phyloP scores from a whole-genome alignment of 64 coral and sea anemone species.

The Acropora tenuis region DNA sequence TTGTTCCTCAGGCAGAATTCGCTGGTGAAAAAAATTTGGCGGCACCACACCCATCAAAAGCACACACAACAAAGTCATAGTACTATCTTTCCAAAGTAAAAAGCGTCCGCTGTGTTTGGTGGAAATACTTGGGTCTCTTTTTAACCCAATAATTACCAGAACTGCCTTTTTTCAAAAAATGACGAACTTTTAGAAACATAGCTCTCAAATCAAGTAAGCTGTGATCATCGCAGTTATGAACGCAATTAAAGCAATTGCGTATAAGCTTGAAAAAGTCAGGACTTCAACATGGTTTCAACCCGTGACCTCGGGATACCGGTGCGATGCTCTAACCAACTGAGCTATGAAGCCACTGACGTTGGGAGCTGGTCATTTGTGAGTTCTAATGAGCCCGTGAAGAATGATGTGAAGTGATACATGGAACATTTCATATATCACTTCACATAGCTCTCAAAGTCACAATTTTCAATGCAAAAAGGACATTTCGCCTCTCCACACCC shows the following conservation, averaged over 20 bases:
- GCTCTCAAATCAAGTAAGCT: too few species aligned
- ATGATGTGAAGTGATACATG: too few species aligned
- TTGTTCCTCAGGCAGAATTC: constrained; percentile 19
- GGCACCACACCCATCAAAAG: background rate
- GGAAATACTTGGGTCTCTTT: constrained; percentile 6
- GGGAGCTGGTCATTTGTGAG: too few species aligned
- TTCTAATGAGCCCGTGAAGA: too few species aligned
- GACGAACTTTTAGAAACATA: constrained; percentile 28
- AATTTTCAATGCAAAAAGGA: background rate
- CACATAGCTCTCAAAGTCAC: constrained; percentile 39
- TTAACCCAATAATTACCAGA: constrained; percentile 5
- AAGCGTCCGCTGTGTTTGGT: constrained; percentile 24
- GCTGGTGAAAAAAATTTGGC: background rate
- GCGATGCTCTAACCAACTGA: too few species aligned
- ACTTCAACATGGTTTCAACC: too few species aligned
- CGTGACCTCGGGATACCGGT: too few species aligned
- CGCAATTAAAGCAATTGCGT: too few species aligned
- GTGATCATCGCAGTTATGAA: too few species aligned
- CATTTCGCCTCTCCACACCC: constrained; percentile 53
- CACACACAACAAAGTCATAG: constrained; percentile 41
- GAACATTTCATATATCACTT: too few species aligned
- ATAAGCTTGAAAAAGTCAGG: too few species aligned
- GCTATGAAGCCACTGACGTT: too few species aligned
- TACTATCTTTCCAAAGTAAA: background rate
- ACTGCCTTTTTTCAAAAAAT: constrained; percentile 8